phyloP scores from a whole-genome alignment of 1,140 invertebrate genomes.

The Euwallacea similis region DNA sequence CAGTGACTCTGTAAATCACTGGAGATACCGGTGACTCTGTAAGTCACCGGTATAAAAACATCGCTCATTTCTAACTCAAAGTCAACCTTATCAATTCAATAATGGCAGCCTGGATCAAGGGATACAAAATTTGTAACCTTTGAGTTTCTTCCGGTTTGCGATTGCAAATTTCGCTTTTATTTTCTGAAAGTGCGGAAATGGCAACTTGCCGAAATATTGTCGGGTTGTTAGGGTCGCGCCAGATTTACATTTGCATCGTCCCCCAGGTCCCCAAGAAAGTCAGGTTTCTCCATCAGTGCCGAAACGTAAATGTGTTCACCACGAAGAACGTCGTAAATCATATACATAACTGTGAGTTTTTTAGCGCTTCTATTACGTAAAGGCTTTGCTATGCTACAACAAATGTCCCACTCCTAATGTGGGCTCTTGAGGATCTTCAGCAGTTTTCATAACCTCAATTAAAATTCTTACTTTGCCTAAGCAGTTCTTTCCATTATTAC shows the following conservation, averaged over 20 bases:
- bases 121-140: too few species aligned
- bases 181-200: constrained; percentile 2
- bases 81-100: too few species aligned
- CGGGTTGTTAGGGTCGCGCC: constrained; percentile 48
- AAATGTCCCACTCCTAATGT: too few species aligned
- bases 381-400: too few species aligned
- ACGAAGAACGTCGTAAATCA: constrained; percentile 38
- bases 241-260: constrained; percentile 47
- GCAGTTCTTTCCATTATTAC: neutral
- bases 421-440: neutral
- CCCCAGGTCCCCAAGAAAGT: constrained; percentile 42
- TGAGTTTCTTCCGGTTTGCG: too few species aligned
- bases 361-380: neutral
- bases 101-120: too few species aligned
- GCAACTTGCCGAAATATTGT: constrained; percentile 45
- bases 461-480: neutral
- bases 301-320: constrained; percentile 41
- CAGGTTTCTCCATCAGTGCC: constrained; percentile 48
- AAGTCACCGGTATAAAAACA: too few species aligned
- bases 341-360: constrained; percentile 45
- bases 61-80: too few species aligned
- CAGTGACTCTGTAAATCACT: too few species aligned
- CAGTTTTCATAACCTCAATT: constrained; percentile 16
- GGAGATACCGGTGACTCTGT: too few species aligned
- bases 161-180: too few species aligned